These are phyloP conservation scores for Apamea sordens DNA, from an alignment of 2,888 invertebrate species.

Conservation along the genomic window DNA sequence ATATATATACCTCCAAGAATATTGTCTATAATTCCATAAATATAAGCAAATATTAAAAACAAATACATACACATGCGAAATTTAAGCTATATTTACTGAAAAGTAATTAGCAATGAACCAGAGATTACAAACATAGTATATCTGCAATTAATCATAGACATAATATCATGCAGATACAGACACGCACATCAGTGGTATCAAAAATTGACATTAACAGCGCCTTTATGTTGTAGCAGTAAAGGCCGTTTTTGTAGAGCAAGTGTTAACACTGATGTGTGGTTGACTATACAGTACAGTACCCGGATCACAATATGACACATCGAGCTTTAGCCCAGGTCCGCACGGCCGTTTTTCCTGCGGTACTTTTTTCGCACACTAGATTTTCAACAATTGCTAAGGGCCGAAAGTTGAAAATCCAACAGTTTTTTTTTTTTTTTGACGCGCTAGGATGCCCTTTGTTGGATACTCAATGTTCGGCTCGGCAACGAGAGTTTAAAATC, in stretches of 20 bases:
- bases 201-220: not conserved
- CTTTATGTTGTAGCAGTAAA: not conserved
- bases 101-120: slow-evolving; percentile 16
- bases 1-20: slow-evolving; percentile 14
- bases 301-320: not conserved
- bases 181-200: not conserved
- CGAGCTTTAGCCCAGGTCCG: not conserved
- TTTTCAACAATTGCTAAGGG: not conserved
- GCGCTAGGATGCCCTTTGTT: no score
- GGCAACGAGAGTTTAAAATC: not conserved
- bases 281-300: not conserved
- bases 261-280: not conserved
- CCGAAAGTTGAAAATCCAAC: not conserved
- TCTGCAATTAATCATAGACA: not conserved
- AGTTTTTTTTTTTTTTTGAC: not conserved
- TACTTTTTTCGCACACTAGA: not conserved
- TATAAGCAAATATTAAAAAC: slow-evolving; percentile 46
- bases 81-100: slow-evolving; percentile 21
- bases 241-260: not conserved
- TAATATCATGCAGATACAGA: slow-evolving; percentile 30
- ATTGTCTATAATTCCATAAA: slow-evolving; percentile 45
- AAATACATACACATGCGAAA: slow-evolving; percentile 48
- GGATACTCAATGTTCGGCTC: no score
- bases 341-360: no score
- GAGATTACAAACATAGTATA: not conserved